phyloP scores from a whole-genome alignment of 2,888 invertebrate genomes.

The Agrilus cyanescens region DNA sequence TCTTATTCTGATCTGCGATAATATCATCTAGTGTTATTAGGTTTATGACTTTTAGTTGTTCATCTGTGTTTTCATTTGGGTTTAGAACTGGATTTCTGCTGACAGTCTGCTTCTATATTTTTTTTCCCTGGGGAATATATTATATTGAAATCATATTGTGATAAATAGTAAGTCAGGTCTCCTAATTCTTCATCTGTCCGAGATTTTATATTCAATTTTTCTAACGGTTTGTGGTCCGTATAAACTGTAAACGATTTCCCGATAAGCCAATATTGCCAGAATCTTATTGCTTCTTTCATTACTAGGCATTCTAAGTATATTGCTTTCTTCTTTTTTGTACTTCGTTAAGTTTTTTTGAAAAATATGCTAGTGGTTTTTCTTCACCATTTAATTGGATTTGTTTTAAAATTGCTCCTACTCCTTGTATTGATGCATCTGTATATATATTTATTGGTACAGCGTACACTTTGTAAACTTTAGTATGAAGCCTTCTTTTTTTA shows the following conservation, averaged over 20 bases:
- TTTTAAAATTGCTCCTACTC: slow-evolving; percentile 18
- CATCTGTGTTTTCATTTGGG: too few relatives aligned
- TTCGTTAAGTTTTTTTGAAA: slow-evolving; percentile 12
- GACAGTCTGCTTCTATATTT: slow-evolving; percentile 15
- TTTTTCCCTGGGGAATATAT: slow-evolving; percentile 14
- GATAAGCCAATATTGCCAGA: slow-evolving; percentile 17
- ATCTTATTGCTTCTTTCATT: slow-evolving; percentile 16
- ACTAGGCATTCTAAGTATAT: slow-evolving; percentile 18
- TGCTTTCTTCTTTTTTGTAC: slow-evolving; percentile 16
- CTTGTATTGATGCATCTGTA: slow-evolving; percentile 14
- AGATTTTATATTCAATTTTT: slow-evolving; percentile 12
- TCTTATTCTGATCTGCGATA: too few relatives aligned
- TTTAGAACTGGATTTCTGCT: too few relatives aligned
- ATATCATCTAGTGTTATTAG: too few relatives aligned
- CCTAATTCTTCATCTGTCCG: slow-evolving; percentile 16
- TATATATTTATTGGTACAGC: slow-evolving; percentile 7
- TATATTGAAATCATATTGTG: slow-evolving; percentile 14
- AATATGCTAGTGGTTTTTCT: too few relatives aligned
- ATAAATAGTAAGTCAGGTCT: slow-evolving; percentile 13
- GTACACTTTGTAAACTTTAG: slow-evolving; percentile 10
- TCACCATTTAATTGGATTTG: slow-evolving; percentile 4
- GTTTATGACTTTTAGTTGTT: too few relatives aligned
- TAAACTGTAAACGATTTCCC: slow-evolving; percentile 15
- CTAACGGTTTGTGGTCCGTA: slow-evolving; percentile 16
- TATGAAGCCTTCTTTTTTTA: slow-evolving; percentile 10